These are phyloP conservation scores for Acanthopleura granulata DNA, from an alignment of 2,888 invertebrate species.

Conservation along the genomic window DNA sequence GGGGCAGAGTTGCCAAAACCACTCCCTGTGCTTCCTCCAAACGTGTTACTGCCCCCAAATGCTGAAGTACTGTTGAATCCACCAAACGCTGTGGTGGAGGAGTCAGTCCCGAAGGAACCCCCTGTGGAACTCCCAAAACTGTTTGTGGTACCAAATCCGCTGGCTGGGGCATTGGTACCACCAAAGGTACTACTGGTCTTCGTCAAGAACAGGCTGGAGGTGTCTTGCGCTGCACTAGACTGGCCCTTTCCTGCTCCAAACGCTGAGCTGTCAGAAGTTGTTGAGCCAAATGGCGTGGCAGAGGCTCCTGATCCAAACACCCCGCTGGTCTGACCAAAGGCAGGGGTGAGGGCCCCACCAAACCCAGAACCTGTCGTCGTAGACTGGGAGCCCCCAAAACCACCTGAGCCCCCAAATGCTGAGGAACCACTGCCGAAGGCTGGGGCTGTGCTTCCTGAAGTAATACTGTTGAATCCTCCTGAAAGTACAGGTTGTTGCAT, in stretches of 20 bases:
- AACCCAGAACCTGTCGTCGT: neutral
- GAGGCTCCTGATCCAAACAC: neutral
- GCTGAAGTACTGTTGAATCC: slow-evolving; percentile 11
- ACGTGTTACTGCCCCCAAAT: neutral
- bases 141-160: neutral
- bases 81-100: neutral
- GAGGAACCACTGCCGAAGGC: neutral
- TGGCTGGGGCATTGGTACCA: neutral
- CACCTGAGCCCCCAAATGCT: neutral
- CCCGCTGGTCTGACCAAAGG: neutral
- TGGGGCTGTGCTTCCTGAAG: neutral
- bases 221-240: neutral
- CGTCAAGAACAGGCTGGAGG: neutral
- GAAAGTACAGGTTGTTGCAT: no score
- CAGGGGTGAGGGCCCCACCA: neutral
- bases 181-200: slow-evolving; percentile 13
- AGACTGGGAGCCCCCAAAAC: neutral
- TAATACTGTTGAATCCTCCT: slow-evolving; percentile 16
- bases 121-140: neutral
- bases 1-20: neutral
- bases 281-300: neutral
- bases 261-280: neutral
- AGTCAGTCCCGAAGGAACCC: no score
- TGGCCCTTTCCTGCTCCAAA: neutral
- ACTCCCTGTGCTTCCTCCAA: neutral